Conservation (phyloP, 2,888 invertebrate species). For the Tolmerus cingulatus region DNA sequence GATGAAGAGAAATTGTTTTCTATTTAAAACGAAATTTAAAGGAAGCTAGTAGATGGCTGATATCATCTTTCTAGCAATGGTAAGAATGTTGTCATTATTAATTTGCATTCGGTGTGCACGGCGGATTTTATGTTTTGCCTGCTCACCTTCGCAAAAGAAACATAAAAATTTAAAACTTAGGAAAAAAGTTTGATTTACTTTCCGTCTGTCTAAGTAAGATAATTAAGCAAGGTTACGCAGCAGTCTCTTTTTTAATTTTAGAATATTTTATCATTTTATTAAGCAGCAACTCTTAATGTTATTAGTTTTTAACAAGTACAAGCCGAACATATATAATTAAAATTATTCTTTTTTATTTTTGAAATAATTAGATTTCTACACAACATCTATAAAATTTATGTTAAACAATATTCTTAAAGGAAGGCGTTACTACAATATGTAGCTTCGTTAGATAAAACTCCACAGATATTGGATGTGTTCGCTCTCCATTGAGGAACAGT, state of each 20-base stretch:
- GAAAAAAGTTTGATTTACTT: neutral
- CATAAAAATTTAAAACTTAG: neutral
- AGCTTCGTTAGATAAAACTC: too few relatives aligned
- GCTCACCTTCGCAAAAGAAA: neutral
- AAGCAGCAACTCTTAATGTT: too few relatives aligned
- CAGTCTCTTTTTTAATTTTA: neutral
- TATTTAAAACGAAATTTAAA: neutral
- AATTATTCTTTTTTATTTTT: too few relatives aligned
- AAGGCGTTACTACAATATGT: too few relatives aligned
- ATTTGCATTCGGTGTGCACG: neutral
- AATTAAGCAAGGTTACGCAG: neutral
- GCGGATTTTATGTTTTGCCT: neutral
- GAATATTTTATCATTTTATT: neutral
- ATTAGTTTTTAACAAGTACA: too few relatives aligned
- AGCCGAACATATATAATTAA: too few relatives aligned
- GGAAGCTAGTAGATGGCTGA: neutral
- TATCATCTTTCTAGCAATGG: neutral
- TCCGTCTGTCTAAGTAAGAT: neutral
- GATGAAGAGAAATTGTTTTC: neutral
- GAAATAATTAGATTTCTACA: too few relatives aligned
- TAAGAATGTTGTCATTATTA: neutral
- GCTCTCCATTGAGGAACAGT: too few relatives aligned
- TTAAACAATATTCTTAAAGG: too few relatives aligned
- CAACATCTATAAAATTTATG: too few relatives aligned
- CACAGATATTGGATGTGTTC: too few relatives aligned